phyloP scores from a whole-genome alignment of 2,888 invertebrate genomes.

The Sepiola atlantica region DNA sequence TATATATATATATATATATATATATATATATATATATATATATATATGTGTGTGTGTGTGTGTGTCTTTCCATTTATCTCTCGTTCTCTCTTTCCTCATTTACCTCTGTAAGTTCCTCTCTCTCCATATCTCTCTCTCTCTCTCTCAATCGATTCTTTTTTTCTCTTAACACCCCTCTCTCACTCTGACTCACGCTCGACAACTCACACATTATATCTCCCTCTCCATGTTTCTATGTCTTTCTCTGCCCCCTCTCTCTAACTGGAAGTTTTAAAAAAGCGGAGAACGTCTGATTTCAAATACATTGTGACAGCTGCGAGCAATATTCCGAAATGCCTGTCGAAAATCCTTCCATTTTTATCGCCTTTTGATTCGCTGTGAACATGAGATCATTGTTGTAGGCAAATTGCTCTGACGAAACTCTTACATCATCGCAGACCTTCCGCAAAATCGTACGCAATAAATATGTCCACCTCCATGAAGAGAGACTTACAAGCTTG shows the following conservation, averaged over 20 bases:
- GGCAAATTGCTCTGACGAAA: neutral
- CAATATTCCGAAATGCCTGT: neutral
- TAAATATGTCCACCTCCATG: neutral
- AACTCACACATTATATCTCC: neutral
- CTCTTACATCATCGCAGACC: neutral
- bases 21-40: no score
- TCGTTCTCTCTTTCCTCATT: no score
- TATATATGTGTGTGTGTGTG: no score
- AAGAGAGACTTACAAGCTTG: neutral
- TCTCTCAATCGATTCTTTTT: no score
- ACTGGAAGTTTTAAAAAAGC: no score
- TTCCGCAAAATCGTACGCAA: neutral
- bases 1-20: no score
- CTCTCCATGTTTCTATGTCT: no score
- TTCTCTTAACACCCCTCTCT: neutral
- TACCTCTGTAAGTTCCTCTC: no score
- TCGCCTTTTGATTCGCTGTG: neutral
- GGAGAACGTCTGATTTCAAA: neutral
- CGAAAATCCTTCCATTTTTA: neutral
- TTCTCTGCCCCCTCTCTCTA: no score
- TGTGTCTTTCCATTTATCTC: no score
- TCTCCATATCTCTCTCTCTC: no score
- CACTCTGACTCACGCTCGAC: neutral
- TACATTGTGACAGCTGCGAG: neutral
- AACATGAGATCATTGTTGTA: neutral